A percentile compares a stretch with the other conserved stretches of the same genome.
These are phyloP conservation scores for Rhincodon typus DNA, from an alignment of 2,797 vertebrate species.

Conservation along the genomic window DNA sequence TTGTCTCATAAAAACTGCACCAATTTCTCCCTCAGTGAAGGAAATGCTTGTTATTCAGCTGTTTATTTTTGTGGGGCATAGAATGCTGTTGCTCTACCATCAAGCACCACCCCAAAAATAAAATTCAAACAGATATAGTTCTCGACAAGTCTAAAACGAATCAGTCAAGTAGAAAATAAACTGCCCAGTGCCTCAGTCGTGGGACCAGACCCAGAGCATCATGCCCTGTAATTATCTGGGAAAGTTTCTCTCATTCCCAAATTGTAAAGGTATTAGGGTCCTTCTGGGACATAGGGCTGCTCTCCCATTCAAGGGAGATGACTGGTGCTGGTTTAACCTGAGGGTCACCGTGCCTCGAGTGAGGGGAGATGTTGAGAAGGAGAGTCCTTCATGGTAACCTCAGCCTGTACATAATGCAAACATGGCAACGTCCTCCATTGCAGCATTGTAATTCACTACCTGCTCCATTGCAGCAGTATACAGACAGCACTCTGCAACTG, in stretches of 20 bases:
- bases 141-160: slow-evolving; percentile 69
- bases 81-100: slow-evolving; percentile 49
- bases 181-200: slow-evolving; percentile 57
- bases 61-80: slow-evolving; percentile 45
- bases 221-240: slow-evolving; percentile 56
- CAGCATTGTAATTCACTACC: slow-evolving; percentile 38
- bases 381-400: no score
- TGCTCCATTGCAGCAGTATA: slow-evolving; percentile 15
- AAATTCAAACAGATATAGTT: slow-evolving; percentile 69
- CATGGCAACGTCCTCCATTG: slow-evolving; percentile 38
- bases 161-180: slow-evolving; percentile 83
- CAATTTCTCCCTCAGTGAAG: slow-evolving; percentile 43
- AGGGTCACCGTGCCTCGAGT: no score
- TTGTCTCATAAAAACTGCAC: slow-evolving; percentile 43
- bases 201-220: slow-evolving; percentile 61
- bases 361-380: no score
- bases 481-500: slow-evolving; percentile 39
- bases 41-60: slow-evolving; percentile 48
- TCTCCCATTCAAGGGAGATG: no score
- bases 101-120: slow-evolving; percentile 48
- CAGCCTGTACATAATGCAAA: background rate
- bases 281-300: no score
- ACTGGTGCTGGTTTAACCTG: no score
- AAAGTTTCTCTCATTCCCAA: no score
- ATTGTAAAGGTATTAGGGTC: no score